phyloP scores from a whole-genome alignment of 2,113 vertebrate genomes.

The Alligator mississippiensis region DNA sequence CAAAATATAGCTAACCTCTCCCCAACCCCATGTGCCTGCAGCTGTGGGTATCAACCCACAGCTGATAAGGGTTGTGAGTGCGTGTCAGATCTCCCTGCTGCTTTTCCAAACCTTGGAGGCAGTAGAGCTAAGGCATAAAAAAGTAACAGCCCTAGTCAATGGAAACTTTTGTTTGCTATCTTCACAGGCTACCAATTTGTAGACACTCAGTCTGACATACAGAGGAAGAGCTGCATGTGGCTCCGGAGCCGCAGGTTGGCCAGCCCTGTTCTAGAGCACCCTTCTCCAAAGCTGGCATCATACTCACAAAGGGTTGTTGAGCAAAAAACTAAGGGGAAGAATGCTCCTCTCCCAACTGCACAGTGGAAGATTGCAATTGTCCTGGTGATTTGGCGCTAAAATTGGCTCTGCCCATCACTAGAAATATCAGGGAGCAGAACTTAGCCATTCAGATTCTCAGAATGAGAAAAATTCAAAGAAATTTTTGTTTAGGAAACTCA shows the following conservation, averaged over 20 bases:
- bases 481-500: constrained; percentile 19
- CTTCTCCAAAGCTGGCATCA: neutral
- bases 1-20: neutral
- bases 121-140: too few species aligned
- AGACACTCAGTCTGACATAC: neutral
- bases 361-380: too few species aligned
- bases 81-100: too few species aligned
- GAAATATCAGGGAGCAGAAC: too few species aligned
- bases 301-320: neutral
- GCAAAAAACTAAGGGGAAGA: neutral
- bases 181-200: too few species aligned
- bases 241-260: too few species aligned
- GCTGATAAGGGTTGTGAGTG: too few species aligned
- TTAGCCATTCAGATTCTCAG: neutral
- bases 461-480: neutral
- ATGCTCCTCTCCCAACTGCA: neutral
- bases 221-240: neutral
- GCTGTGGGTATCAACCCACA: neutral
- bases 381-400: too few species aligned
- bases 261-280: neutral
- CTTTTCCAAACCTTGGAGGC: too few species aligned
- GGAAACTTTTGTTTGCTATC: too few species aligned
- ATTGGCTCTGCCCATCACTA: too few species aligned
- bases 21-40: neutral
- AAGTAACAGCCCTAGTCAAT: too few species aligned